Conservation (phyloP, 2,113 vertebrate species). For the Ammodytes dubius region DNA sequence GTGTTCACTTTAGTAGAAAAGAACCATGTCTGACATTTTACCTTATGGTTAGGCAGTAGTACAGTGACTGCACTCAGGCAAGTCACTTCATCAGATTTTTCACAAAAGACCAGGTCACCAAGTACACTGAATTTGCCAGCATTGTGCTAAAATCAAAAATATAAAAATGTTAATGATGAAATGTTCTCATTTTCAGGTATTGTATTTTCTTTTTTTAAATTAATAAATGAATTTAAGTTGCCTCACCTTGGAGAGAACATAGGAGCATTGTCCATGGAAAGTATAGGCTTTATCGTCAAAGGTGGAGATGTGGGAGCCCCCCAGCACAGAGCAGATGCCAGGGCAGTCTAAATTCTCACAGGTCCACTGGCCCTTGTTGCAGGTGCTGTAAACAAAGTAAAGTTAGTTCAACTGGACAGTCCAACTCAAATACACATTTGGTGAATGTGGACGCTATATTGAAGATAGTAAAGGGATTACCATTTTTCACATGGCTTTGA, state of each 20-base stretch:
- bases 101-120: constrained; percentile 87
- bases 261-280: constrained; percentile 94
- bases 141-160: constrained; percentile 61
- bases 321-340: constrained; percentile 84
- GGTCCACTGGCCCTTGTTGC: constrained; percentile 75
- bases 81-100: constrained; percentile 85
- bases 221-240: not conserved
- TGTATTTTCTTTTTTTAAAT: not conserved
- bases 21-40: constrained; percentile 68
- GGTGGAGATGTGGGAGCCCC: constrained; percentile 91
- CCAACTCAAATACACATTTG: not conserved
- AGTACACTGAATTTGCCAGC: constrained; percentile 84
- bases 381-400: constrained; percentile 71
- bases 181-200: not conserved
- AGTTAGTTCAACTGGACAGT: constrained; percentile 8
- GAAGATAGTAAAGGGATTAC: constrained; percentile 70
- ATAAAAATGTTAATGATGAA: constrained; percentile 23
- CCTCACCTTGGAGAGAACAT: constrained; percentile 90
- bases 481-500: constrained; percentile 82
- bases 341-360: constrained; percentile 71
- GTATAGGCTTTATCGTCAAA: constrained; percentile 91
- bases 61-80: constrained; percentile 87
- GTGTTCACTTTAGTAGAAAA: not conserved
- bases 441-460: not conserved
- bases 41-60: constrained; percentile 76